Percentiles rank a stretch among this genome's conserved stretches.
Conservation (phyloP, 1,140 invertebrate genomes). For the Himalopsyche phryganea region DNA sequence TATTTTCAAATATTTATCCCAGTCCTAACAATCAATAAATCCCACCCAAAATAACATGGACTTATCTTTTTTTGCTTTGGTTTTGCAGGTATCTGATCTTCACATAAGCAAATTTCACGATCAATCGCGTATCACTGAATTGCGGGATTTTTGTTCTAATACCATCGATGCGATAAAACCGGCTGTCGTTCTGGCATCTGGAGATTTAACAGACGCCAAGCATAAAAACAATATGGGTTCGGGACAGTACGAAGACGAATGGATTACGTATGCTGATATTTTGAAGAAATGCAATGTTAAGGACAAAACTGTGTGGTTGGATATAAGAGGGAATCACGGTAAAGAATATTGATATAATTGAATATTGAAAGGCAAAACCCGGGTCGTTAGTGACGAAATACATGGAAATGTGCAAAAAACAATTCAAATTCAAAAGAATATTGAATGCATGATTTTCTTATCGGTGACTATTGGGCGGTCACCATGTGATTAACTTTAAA, state of each 20-base stretch:
- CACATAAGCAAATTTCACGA: constrained; percentile 87
- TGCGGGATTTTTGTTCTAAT: constrained; percentile 75
- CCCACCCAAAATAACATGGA: no score
- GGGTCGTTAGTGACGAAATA: neutral
- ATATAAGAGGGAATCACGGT: constrained; percentile 95
- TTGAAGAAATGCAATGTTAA: constrained; percentile 65
- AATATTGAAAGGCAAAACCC: neutral
- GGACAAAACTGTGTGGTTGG: constrained; percentile 78
- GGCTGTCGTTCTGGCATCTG: constrained; percentile 76
- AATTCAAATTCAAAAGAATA: neutral
- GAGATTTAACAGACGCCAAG: constrained; percentile 90
- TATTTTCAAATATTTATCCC: no score
- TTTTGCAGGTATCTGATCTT: constrained; percentile 79
- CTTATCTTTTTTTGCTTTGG: constrained; percentile 27
- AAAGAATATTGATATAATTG: constrained; percentile 30
- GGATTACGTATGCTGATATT: constrained; percentile 74
- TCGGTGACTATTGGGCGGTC: no score
- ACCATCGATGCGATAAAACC: constrained; percentile 76
- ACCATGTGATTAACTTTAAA: no score
- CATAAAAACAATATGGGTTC: constrained; percentile 74
- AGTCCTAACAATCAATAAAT: no score
- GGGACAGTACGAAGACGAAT: constrained; percentile 78
- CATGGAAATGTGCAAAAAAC: neutral
- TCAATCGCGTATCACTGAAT: constrained; percentile 66
- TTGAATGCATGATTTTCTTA: no score